Base-by-base conservation (phyloP, 2,888 invertebrate genomes). In the Tuta absoluta region DNA sequence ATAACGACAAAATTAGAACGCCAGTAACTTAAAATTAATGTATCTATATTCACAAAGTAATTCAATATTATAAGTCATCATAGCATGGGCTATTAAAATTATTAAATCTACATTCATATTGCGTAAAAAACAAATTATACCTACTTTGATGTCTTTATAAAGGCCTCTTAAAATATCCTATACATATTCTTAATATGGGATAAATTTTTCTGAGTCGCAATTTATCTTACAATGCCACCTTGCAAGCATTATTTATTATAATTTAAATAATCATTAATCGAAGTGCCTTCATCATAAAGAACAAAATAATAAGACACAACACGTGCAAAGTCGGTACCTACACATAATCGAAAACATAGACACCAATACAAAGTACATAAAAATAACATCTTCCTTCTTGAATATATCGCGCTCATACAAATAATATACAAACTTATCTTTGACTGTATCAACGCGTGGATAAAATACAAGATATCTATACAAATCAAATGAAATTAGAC, bases 361-460 rank as follows among this genome's bases (percentile, higher is more conserved):
- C 33, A 33, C 8, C 33, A 33, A 33, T 10, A 33, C 33, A 33
- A 33, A 33, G 10, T 33, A 33, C 8, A 33, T 33, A 33, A 33
- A 33, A 33, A 33, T 33, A 33, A 33, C 33, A 8, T 33, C 8
- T 33, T 33, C 4, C 33, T 33, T 33, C 33, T 33, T 14, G 41
- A 12, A 41, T 14, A 41, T 2, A 41, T 41, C 21, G 19, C n/a
- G 21, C 19, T 17, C 8, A 19, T 21, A n/a, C 49, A 14, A 49
- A 49, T 19, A n/a, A 49, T 49, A 49, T 49, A 49, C 49, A 49
- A 49, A 10, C 19, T 49, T 53, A 24, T 1, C 48, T 19, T n/a
- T 49, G 48, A 51, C 11, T 51, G 23, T 8, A 23, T 51, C 11
- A 21, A 4, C 12, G 21, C 19, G 51, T 21, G 11, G 21, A 21